Evolutionary conservation across 2,797 vertebrate genomes (phyloP), one percentile per base, ranked within the genome.

Genomic region (Acrossocheilus fasciatus): DNA sequence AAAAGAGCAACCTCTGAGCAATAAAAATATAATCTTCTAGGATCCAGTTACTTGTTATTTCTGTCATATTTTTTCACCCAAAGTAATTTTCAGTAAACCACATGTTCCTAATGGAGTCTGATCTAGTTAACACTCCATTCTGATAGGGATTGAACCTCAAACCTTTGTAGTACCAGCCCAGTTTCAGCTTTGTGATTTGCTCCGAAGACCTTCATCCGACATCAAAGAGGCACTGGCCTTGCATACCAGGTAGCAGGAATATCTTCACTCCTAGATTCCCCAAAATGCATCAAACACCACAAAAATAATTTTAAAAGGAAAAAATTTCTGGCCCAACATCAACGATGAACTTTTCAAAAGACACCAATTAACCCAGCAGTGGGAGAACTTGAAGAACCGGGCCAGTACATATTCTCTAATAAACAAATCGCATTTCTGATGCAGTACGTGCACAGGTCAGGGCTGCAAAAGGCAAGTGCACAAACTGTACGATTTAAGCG

Each of bases 161-260:
- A 34, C 62, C n/a, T 34, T 34, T 68, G 78, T 66, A 47, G 78
- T 7, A 7, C 15, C 10, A 47, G 17, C 59, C 78, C 59, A 47
- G 41, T 47, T 79, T 77, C 52, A 81, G 88, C 88, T 64, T 14
- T 6, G 79, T 85, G 83, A 87, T 91, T 92, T 92, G 92, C 92
- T 93, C 91, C 82, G 1, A 81, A 78, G 11, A 80, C 47, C 86
- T 30, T 41, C 64, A 68, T 68, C 23, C 54, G 69, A 92, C 92
- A 92, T 94, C 93, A 94, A 95, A 95, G 92, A 79, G 18, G 81
- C 52, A 80, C 88, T 93, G 94, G 94, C 94, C 94, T 95, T 90
- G 93, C 93, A 95, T 94, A 91, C 94, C 94, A 91, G 93, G 91
- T 91, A 92, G 91, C 91, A 92, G 23, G 59, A 74, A 92, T 89